These are phyloP conservation scores for Catostomus latipinnis DNA, from an alignment of 2,797 vertebrate genomes.

Conservation along the genomic window DNA sequence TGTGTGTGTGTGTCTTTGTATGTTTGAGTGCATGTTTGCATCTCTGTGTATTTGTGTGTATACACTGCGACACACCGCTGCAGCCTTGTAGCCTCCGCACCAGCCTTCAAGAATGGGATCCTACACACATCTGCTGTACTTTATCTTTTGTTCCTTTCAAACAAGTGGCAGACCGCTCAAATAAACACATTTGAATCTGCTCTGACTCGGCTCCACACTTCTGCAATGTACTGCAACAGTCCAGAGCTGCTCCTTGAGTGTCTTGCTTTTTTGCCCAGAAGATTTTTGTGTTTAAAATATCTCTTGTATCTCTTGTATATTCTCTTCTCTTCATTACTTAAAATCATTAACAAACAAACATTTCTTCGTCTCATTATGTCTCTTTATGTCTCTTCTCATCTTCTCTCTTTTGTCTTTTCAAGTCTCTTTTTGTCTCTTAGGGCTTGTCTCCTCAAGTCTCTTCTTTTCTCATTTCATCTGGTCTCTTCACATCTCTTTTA, in stretches of 20 bases:
- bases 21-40: too few relatives aligned
- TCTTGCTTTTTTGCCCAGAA: too few relatives aligned
- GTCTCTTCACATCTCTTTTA: too few relatives aligned
- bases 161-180: constrained; percentile 69
- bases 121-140: constrained; percentile 67
- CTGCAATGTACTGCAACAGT: constrained; percentile 24
- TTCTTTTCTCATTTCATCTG: too few relatives aligned
- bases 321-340: background rate
- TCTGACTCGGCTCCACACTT: constrained; percentile 47
- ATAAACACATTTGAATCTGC: constrained; percentile 70
- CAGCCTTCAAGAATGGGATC: constrained; percentile 69
- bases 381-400: background rate
- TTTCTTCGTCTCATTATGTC: background rate
- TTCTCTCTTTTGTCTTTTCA: too few relatives aligned
- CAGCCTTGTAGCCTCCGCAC: constrained; percentile 52
- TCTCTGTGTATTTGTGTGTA: constrained; percentile 1
- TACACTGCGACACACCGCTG: constrained; percentile 27
- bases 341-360: too few relatives aligned
- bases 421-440: too few relatives aligned
- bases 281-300: too few relatives aligned
- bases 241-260: background rate
- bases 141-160: constrained; percentile 70
- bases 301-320: background rate
- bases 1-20: background rate
- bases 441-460: too few relatives aligned